Evolutionary conservation across 2,888 invertebrate genomes (phyloP).

Genomic region (Papilio demoleus): DNA sequence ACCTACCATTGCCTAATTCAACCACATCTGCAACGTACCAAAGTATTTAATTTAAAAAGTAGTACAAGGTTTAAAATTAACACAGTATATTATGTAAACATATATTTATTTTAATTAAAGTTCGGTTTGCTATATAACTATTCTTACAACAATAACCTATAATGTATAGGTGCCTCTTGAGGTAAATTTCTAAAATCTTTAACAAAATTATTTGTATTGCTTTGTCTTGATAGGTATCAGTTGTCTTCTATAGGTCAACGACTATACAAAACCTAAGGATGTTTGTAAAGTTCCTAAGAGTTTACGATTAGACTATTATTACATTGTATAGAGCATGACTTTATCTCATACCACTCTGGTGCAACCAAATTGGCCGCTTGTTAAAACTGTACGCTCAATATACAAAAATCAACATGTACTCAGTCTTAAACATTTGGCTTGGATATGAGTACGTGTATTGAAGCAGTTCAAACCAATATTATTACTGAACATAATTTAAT

Average conservation of each 20-base stretch:
- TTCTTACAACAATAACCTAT: conserved; percentile 55
- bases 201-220: conserved; percentile 37
- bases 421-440: conserved; percentile 83
- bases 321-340: conserved; percentile 18
- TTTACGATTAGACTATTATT: conserved; percentile 18
- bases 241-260: conserved; percentile 23
- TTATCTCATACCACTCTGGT: neutral
- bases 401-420: conserved; percentile 64
- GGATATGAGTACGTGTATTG: conserved; percentile 71
- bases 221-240: conserved; percentile 35
- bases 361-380: neutral
- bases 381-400: conserved; percentile 11
- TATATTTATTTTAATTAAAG: conserved; percentile 70
- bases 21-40: conserved; percentile 15
- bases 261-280: conserved; percentile 26
- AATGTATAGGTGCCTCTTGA: conserved; percentile 26
- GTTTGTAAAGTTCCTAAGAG: conserved; percentile 25
- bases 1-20: conserved; percentile 3
- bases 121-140: conserved; percentile 63
- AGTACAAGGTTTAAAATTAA: conserved; percentile 55
- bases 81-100: conserved; percentile 64
- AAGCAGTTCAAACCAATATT: conserved; percentile 36
- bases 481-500: conserved; percentile 52
- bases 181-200: conserved; percentile 24
- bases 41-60: conserved; percentile 35